These are phyloP conservation scores for Chironomus striatipennis DNA, from an alignment of 1,140 invertebrate genomes.

Conservation along the genomic window DNA sequence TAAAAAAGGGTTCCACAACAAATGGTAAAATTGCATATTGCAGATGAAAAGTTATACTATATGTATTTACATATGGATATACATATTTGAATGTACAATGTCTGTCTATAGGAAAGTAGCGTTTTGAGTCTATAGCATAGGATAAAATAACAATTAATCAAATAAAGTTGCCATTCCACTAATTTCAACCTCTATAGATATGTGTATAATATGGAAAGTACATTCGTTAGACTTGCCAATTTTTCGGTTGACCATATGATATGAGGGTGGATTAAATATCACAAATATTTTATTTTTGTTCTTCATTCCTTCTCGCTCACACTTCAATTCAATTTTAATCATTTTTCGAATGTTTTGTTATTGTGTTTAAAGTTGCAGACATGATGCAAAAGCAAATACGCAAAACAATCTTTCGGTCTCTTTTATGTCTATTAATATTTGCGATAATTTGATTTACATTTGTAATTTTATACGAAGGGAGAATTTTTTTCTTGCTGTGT, in stretches of 20 bases:
- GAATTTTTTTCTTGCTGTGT: too few species aligned
- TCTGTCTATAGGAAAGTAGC: background rate
- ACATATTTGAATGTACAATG: background rate
- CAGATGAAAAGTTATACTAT: background rate
- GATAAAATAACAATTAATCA: conserved; percentile 15
- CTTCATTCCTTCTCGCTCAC: background rate
- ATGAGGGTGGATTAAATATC: background rate
- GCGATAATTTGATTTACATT: too few species aligned
- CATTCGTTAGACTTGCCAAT: background rate
- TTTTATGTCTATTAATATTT: background rate
- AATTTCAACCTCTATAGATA: background rate
- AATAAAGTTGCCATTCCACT: background rate
- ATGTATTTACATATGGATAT: background rate
- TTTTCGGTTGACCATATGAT: background rate
- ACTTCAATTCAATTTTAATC: background rate
- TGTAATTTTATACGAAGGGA: too few species aligned
- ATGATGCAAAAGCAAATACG: too few species aligned
- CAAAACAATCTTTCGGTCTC: background rate
- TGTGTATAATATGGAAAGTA: background rate
- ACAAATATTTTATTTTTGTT: background rate
- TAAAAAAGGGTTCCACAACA: background rate
- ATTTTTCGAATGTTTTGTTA: background rate
- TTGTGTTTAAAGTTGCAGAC: too few species aligned
- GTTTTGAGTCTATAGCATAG: background rate
- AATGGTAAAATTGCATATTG: conserved; percentile 2